Percentiles rank a stretch among this genome's conserved stretches.
phyloP scores from a whole-genome alignment of 2,888 invertebrate genomes.

The Crematogaster levior region DNA sequence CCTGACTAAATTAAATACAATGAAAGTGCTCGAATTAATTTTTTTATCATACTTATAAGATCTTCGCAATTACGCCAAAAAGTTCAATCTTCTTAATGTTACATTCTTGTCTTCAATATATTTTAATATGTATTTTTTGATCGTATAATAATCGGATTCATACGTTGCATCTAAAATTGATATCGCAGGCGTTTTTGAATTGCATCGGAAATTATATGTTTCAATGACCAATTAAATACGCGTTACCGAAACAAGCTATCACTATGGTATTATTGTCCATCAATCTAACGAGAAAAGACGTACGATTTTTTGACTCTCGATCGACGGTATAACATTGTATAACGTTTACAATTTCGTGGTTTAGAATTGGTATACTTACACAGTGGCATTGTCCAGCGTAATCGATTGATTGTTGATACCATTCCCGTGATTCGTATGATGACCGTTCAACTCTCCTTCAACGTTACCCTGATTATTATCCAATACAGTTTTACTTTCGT shows the following conservation, averaged over 20 bases:
- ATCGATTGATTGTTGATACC: conserved; percentile 84
- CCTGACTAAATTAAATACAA: conserved; percentile 20
- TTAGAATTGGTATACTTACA: conserved; percentile 82
- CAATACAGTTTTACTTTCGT: conserved; percentile 80
- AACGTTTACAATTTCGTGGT: conserved; percentile 61
- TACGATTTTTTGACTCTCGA: conserved; percentile 59
- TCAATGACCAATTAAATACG: conserved; percentile 13
- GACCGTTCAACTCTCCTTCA: conserved; percentile 83
- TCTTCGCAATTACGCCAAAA: conserved; percentile 8
- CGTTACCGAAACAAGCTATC: conserved; percentile 58
- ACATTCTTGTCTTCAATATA: neutral
- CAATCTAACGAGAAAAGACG: conserved; percentile 67
- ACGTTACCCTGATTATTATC: conserved; percentile 82
- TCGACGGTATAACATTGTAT: conserved; percentile 54
- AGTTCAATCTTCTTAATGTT: neutral
- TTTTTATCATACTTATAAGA: neutral
- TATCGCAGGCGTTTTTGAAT: conserved; percentile 13
- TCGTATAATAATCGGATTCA: conserved; percentile 3
- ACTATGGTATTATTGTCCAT: conserved; percentile 69
- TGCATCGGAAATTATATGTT: neutral
- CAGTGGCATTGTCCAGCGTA: conserved; percentile 84
- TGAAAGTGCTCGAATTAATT: neutral
- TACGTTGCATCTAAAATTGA: conserved; percentile 19
- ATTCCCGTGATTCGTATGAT: conserved; percentile 83
- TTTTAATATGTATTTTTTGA: conserved; percentile 14